These are phyloP conservation scores for Neomonachus schauinslandi DNA, from an alignment of 2,113 vertebrate species.

Conservation along the genomic window DNA sequence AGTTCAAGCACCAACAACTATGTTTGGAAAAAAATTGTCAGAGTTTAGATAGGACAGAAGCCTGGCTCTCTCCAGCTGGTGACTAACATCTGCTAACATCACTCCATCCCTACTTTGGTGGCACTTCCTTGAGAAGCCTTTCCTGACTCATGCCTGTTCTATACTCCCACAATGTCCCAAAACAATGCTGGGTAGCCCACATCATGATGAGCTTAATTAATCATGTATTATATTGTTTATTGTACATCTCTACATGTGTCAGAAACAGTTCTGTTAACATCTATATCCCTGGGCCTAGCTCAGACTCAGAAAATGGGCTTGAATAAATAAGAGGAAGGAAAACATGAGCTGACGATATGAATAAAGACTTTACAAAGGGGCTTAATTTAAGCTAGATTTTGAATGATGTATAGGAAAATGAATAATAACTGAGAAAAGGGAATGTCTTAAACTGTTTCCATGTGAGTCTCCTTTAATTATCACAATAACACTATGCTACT, in stretches of 20 bases:
- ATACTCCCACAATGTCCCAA: neutral
- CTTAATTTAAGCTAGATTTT: constrained; percentile 15
- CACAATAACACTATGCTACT: neutral
- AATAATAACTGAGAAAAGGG: constrained; percentile 13
- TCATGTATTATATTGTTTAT: neutral
- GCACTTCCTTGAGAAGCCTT: neutral
- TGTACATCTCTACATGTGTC: neutral
- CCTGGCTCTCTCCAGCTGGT: neutral
- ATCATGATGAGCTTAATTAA: constrained; percentile 21
- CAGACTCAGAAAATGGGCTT: constrained; percentile 39
- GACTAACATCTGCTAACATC: neutral
- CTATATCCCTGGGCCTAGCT: neutral
- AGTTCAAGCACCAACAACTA: neutral
- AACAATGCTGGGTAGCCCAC: neutral
- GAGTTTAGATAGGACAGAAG: neutral
- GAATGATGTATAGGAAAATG: constrained; percentile 24
- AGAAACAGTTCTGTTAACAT: neutral
- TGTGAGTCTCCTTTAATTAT: constrained; percentile 5
- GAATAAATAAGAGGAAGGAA: neutral
- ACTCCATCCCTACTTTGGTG: neutral
- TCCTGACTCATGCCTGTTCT: neutral
- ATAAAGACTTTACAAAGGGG: constrained; percentile 37
- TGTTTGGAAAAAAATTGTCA: neutral
- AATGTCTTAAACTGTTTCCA: neutral
- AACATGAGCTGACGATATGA: constrained; percentile 10